Conservation (phyloP, 2,113 vertebrate species). For the Phoenicopterus ruber region DNA sequence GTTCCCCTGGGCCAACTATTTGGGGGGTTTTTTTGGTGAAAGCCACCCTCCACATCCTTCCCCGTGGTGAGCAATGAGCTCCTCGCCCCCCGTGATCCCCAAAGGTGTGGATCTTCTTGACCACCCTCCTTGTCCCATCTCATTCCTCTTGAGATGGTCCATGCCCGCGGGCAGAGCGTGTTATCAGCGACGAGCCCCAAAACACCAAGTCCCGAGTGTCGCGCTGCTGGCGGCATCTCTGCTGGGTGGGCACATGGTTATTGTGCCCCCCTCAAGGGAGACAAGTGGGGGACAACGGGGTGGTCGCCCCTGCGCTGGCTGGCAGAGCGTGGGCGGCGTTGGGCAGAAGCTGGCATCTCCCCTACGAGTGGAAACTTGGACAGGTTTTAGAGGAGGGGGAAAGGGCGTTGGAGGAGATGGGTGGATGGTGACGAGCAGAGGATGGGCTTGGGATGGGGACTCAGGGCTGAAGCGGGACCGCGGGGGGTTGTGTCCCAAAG, state of each 20-base stretch:
- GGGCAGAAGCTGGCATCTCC: background rate
- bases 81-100: background rate
- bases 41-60: background rate
- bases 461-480: fast-evolving
- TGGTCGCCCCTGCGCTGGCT: fast-evolving
- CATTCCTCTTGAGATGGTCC: background rate
- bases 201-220: background rate
- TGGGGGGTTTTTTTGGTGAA: background rate
- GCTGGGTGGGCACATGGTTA: too few relatives aligned
- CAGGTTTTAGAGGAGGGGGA: background rate
- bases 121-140: background rate
- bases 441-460: fast-evolving
- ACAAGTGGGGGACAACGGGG: too few relatives aligned
- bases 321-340: background rate
- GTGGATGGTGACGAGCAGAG: background rate
- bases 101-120: background rate
- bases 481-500: fast-evolving
- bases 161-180: fast-evolving
- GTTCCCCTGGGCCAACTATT: background rate
- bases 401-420: fast-evolving
- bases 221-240: fast-evolving
- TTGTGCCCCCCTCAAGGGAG: background rate
- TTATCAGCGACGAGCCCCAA: background rate
- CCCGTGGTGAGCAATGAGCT: background rate
- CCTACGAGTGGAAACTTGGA: fast-evolving